These are phyloP conservation scores for Esox masquinongy DNA, from an alignment of 2,797 vertebrate genomes.

Conservation along the genomic window DNA sequence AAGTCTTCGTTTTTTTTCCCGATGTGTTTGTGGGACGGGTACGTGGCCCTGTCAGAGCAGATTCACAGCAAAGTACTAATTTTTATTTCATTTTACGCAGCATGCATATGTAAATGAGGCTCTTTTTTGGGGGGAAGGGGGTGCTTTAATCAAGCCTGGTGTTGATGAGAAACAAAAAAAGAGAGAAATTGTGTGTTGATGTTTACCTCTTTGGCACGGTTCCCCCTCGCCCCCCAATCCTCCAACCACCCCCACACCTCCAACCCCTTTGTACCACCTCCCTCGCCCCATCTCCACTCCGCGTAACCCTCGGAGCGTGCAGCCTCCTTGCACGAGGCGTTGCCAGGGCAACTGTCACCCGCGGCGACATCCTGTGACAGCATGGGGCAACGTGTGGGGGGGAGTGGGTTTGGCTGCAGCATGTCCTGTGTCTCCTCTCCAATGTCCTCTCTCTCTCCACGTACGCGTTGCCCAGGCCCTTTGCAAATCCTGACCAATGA, in stretches of 20 bases:
- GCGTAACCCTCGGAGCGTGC: conserved; percentile 55
- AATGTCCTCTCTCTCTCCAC: conserved; percentile 37
- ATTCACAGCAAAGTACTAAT: conserved; percentile 64
- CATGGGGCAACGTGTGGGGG: conserved; percentile 34
- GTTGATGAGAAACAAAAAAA: conserved; percentile 65
- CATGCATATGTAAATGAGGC: conserved; percentile 72
- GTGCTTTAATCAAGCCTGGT: conserved; percentile 67
- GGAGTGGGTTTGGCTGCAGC: conserved; percentile 43
- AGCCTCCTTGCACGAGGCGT: conserved; percentile 60
- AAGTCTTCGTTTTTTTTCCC: conserved; percentile 63
- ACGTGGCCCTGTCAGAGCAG: conserved; percentile 62
- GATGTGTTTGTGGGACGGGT: conserved; percentile 65
- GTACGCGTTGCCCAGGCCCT: conserved; percentile 14
- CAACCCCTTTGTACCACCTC: conserved; percentile 12
- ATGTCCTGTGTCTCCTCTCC: conserved; percentile 45
- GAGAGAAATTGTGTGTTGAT: conserved; percentile 42
- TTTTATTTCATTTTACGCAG: conserved; percentile 75
- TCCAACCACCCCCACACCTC: conserved; percentile 31
- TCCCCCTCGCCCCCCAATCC: conserved; percentile 28
- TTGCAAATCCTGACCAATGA: conserved; percentile 3
- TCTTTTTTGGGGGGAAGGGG: conserved; percentile 49
- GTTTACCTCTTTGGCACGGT: conserved; percentile 53
- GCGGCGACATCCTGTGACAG: conserved; percentile 71
- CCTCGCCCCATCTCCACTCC: conserved; percentile 41
- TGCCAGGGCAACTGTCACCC: conserved; percentile 76